Evolutionary conservation across 2,797 vertebrate genomes (phyloP).

Genomic region (Ceyx erithaca): DNA sequence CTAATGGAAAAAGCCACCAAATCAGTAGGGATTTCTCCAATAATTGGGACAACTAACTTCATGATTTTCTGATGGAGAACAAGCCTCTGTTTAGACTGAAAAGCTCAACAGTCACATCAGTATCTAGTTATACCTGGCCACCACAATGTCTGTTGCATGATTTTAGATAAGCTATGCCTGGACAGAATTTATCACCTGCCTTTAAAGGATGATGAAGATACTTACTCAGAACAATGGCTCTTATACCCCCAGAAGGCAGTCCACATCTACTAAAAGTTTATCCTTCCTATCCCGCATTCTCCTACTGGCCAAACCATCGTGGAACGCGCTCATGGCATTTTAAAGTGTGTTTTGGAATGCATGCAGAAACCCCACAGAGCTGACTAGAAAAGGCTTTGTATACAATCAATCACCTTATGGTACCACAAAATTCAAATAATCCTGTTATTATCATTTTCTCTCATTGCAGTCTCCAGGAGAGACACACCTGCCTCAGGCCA

Average conservation of each 20-base stretch:
- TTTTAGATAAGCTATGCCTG: constrained; percentile 17
- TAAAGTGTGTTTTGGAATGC: too few relatives aligned
- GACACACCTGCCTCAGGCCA: too few relatives aligned
- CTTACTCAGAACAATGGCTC: constrained; percentile 7
- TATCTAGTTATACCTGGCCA: background rate
- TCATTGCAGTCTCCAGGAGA: too few relatives aligned
- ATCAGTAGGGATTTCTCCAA: background rate
- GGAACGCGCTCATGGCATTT: too few relatives aligned
- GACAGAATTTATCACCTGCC: constrained; percentile 12
- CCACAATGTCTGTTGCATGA: background rate
- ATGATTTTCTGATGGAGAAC: background rate
- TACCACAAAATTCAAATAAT: too few relatives aligned
- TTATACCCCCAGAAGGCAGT: background rate
- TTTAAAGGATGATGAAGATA: constrained; percentile 12
- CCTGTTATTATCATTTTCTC: too few relatives aligned
- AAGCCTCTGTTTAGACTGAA: background rate
- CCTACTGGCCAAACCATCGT: too few relatives aligned
- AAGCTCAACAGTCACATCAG: background rate
- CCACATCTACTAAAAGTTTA: constrained; percentile 25
- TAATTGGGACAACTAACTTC: background rate
- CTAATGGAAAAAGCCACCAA: background rate
- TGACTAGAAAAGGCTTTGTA: too few relatives aligned
- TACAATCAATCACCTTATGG: too few relatives aligned
- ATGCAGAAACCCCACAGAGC: too few relatives aligned
- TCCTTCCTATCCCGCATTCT: background rate